Evolutionary conservation across 2,113 vertebrate genomes (phyloP).

Genomic region (Rhineura floridana): DNA sequence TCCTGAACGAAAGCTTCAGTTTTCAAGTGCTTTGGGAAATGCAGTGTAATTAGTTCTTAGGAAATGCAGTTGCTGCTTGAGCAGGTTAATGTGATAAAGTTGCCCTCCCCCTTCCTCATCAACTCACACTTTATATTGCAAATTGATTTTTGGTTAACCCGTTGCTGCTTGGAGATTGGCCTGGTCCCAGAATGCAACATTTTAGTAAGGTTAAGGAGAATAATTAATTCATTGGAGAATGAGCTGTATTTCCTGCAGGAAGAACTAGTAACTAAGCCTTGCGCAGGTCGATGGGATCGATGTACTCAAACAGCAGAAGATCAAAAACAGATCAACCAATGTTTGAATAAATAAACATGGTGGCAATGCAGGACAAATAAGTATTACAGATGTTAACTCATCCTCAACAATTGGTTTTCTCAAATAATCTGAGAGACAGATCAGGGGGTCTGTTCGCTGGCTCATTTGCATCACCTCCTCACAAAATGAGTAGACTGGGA

Average conservation of each 20-base stretch:
- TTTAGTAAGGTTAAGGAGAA: not conserved
- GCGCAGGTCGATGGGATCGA: not conserved
- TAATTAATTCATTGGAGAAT: conserved; percentile 14
- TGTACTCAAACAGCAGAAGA: conserved; percentile 1
- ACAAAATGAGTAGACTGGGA: not conserved
- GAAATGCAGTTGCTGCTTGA: not conserved
- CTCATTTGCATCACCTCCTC: not conserved
- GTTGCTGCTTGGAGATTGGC: not conserved
- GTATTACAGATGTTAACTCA: conserved; percentile 12
- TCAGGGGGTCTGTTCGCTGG: not conserved
- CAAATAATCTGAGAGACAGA: not conserved
- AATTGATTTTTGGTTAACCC: conserved; percentile 20
- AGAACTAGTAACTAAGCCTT: not conserved
- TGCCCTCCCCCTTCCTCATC: not conserved
- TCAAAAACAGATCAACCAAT: conserved; percentile 4
- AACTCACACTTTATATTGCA: conserved; percentile 5
- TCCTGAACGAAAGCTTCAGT: not conserved
- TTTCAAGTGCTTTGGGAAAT: conserved; percentile 17
- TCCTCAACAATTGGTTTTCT: not conserved
- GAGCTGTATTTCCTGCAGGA: not conserved
- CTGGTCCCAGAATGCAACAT: not conserved
- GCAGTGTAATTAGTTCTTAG: conserved; percentile 16
- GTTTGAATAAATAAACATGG: not conserved
- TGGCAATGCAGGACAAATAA: not conserved
- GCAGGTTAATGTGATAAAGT: conserved; percentile 12